Evolutionary conservation across 2,888 invertebrate genomes (phyloP).

Genomic region (Gerris lacustris): DNA sequence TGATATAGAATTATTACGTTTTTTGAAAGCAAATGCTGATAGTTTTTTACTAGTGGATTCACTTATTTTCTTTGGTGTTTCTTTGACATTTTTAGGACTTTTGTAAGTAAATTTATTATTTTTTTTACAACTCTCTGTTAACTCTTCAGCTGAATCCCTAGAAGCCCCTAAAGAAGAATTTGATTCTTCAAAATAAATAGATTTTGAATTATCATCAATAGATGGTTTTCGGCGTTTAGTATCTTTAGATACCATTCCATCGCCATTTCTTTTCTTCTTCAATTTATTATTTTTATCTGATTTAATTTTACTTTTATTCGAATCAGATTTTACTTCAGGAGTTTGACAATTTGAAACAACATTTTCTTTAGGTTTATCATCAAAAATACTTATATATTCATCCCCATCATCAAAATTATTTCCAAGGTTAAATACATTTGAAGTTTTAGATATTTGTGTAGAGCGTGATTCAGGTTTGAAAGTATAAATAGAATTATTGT

Average conservation of each 20-base stretch:
- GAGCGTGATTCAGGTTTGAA: not conserved
- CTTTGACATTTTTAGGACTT: not conserved
- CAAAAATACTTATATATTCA: slow-evolving; percentile 3
- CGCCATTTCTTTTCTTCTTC: not conserved
- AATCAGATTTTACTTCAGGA: too few relatives aligned
- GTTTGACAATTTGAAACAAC: not conserved
- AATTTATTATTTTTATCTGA: not conserved
- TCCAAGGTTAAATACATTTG: not conserved
- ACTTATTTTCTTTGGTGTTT: not conserved
- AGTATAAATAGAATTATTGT: too few relatives aligned
- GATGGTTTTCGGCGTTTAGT: too few relatives aligned
- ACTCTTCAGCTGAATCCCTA: too few relatives aligned
- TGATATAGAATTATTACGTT: not conserved
- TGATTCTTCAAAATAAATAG: too few relatives aligned
- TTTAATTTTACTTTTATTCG: not conserved
- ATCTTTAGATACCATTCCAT: too few relatives aligned
- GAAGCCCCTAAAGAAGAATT: too few relatives aligned
- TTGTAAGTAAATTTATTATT: not conserved
- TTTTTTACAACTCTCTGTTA: too few relatives aligned
- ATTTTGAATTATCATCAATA: too few relatives aligned
- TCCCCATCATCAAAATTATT: not conserved
- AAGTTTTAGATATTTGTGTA: not conserved
- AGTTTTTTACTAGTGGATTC: not conserved
- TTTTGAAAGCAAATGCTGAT: not conserved
- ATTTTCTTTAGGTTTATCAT: not conserved